A percentile compares a stretch with the other conserved stretches of the same genome.
These are phyloP conservation scores for Rhabdornis inornatus DNA, from an alignment of 2,113 vertebrate genomes.

Conservation along the genomic window DNA sequence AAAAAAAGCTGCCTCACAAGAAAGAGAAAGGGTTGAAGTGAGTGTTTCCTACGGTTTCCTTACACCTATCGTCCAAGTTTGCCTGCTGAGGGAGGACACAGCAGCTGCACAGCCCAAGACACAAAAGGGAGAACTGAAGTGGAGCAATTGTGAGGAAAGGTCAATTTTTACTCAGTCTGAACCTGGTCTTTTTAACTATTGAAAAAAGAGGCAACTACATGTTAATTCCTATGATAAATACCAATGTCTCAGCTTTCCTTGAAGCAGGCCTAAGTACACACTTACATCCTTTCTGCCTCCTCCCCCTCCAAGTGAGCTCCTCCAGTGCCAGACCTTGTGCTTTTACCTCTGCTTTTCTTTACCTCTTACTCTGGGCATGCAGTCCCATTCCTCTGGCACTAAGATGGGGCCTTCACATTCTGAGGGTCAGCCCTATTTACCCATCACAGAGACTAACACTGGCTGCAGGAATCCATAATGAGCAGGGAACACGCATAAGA, in stretches of 20 bases:
- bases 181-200: not conserved
- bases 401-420: not conserved
- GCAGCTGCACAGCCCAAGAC: not conserved
- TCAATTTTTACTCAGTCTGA: not conserved
- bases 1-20: not conserved
- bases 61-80: not conserved
- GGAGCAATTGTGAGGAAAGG: not conserved
- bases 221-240: not conserved
- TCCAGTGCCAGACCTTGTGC: not conserved
- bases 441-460: not conserved
- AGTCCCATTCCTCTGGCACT: not conserved
- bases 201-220: not conserved
- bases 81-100: not conserved
- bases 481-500: rapidly evolving
- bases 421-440: not conserved
- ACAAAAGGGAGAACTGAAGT: rapidly evolving
- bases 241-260: conserved; percentile 1
- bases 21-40: conserved; percentile 8
- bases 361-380: too few relatives aligned
- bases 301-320: not conserved
- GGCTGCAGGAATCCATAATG: not conserved
- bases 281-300: conserved; percentile 30
- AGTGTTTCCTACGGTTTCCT: not conserved
- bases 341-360: conserved; percentile 25
- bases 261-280: conserved; percentile 1